A percentile compares a stretch with the other conserved stretches of the same genome.
Evolutionary conservation across 2,888 invertebrate genomes (phyloP).

Genomic region (Eristalis tenax): DNA sequence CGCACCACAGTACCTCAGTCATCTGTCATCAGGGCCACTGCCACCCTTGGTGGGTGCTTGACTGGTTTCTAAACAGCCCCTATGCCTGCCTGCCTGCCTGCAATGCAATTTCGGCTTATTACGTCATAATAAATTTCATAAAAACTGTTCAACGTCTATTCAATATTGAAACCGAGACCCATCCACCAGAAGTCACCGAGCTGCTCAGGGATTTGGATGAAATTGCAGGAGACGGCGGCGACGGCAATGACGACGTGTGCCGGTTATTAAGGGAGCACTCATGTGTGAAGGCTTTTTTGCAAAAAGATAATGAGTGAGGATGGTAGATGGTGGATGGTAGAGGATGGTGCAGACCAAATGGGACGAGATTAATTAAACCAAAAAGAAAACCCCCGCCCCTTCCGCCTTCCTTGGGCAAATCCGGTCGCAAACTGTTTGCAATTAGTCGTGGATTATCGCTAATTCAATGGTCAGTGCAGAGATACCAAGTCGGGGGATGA

Average conservation of each 20-base stretch:
- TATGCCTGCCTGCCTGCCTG: constrained; percentile 19
- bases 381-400: constrained; percentile 30
- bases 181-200: constrained; percentile 43
- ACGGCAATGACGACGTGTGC: constrained; percentile 51
- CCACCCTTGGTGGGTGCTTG: constrained; percentile 11
- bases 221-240: constrained; percentile 30
- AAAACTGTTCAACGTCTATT: constrained; percentile 40
- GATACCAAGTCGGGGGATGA: background rate
- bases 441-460: constrained; percentile 67
- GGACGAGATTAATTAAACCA: constrained; percentile 60
- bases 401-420: constrained; percentile 50
- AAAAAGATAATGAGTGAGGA: constrained; percentile 48
- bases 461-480: constrained; percentile 51
- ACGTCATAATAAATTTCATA: constrained; percentile 67
- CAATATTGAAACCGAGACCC: constrained; percentile 52
- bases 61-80: constrained; percentile 21
- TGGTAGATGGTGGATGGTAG: background rate
- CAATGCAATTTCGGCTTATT: constrained; percentile 68
- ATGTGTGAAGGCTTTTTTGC: constrained; percentile 51
- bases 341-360: background rate
- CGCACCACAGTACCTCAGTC: constrained; percentile 36
- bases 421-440: constrained; percentile 63
- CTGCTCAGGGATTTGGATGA: constrained; percentile 15
- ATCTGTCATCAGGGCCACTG: constrained; percentile 54
- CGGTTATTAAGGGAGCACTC: constrained; percentile 70